Percentiles rank a stretch among this genome's conserved stretches.
phyloP scores from a whole-genome alignment of 1,140 invertebrate species.

The Bemisia tabaci region DNA sequence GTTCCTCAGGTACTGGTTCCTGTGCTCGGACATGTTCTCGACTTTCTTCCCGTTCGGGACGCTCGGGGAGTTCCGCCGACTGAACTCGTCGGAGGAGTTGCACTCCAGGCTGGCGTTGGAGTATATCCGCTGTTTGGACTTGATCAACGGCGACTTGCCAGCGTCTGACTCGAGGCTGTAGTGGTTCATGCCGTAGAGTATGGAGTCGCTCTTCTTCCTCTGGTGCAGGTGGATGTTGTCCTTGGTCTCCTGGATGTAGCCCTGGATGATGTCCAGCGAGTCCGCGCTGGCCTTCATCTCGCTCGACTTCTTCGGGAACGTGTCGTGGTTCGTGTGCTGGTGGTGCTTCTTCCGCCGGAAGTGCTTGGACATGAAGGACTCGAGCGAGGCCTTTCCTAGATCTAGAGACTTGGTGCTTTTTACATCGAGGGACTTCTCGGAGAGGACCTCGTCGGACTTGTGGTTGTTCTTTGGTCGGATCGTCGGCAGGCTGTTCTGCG shows the following conservation, averaged over 20 bases:
- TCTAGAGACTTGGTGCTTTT: constrained; percentile 17
- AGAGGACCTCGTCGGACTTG: background rate
- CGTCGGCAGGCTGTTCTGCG: constrained; percentile 22
- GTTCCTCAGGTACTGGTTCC: background rate
- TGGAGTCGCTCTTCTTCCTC: constrained; percentile 12
- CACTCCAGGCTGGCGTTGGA: background rate
- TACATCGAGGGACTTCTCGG: constrained; percentile 6
- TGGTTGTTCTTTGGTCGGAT: constrained; percentile 28
- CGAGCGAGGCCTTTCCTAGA: background rate
- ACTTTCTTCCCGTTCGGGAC: background rate
- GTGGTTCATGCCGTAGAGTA: background rate
- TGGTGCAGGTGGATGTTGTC: constrained; percentile 16
- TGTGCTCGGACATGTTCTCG: background rate
- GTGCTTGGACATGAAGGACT: background rate
- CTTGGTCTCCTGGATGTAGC: constrained; percentile 2
- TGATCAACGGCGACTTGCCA: background rate
- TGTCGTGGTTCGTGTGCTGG: constrained; percentile 1
- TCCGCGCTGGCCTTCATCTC: constrained; percentile 16
- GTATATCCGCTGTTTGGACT: background rate
- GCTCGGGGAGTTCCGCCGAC: background rate
- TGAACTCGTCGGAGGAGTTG: background rate
- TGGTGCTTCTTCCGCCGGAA: constrained; percentile 11
- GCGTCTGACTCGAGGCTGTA: background rate
- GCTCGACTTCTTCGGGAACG: constrained; percentile 12
- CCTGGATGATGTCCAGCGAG: constrained; percentile 15